phyloP scores from a whole-genome alignment of 2,113 vertebrate genomes.

The Tragelaphus strepsiceros region DNA sequence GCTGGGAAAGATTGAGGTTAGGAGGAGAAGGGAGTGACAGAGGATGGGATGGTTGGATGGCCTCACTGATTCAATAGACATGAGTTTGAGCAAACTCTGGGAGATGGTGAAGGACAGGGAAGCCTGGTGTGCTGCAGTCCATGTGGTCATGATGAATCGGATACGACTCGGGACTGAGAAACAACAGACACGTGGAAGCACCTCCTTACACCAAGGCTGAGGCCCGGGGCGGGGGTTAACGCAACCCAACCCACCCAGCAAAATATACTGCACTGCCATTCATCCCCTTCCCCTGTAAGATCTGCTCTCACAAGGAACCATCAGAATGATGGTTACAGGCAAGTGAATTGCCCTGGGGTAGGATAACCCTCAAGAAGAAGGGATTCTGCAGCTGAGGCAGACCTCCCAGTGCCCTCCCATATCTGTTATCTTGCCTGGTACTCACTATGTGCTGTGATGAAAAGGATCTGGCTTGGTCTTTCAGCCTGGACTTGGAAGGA shows the following conservation, averaged over 20 bases:
- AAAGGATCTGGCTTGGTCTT: background rate
- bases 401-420: background rate
- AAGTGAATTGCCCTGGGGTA: background rate
- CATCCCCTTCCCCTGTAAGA: background rate
- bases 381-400: background rate
- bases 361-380: background rate
- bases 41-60: background rate
- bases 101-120: background rate
- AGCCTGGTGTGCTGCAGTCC: background rate
- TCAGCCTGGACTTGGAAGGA: background rate
- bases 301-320: background rate
- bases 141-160: fast-evolving
- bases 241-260: background rate
- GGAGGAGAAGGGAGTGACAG: background rate
- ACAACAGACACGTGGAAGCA: background rate
- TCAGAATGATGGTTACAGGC: background rate
- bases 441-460: too few relatives aligned
- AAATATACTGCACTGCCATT: fast-evolving
- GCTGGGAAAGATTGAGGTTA: background rate
- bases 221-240: background rate
- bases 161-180: background rate
- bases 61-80: background rate
- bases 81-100: background rate
- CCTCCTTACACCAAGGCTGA: background rate
- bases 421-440: background rate